Evolutionary conservation across 92 coral and sea anemone species (phyloP), one percentile per base, ranked within the genome.

Genomic region (Zoanthus solanderi): DNA sequence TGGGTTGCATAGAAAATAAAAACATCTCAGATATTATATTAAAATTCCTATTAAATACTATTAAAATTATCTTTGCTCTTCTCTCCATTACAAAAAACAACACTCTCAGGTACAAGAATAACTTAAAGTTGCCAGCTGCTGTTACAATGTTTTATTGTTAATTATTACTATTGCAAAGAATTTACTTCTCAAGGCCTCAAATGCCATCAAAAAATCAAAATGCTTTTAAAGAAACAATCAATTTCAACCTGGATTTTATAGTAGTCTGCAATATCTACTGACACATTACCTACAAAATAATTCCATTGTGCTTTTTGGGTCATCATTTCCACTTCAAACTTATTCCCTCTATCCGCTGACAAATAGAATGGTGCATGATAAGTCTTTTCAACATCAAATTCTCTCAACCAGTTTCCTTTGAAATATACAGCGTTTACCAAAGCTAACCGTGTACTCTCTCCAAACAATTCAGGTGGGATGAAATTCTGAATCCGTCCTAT

Each of bases 341-440:
- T 85, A 42, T 85, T 29, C 74, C 85, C 86, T 18, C 53, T 77
- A 18, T 92, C 96, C 48, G 45, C 80, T n/a, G 79, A 67, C 18
- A 91, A 85, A 79, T 81, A 88, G 75, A 95, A 93, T 32, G 91
- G 94, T 8, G 94, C 93, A 74, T 85, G 91, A 56, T 89, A 90
- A 4, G 97, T 92, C n/a, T 79, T 91, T 75, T 87, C 86, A 68
- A 56, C 71, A 2, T 83, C 72, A 72, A 97, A 97, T 32, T 90
- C 92, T 5, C 89, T 78, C 42, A 90, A 83, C 99, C 99, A 97
- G 8, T 85, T 80, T 0, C 99, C 98, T 72, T 95, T 90, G 83
- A 97, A 97, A 77, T 97, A 95, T 6, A 97, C 82, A 63, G 98
- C 99, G 91, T 97, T 97, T 11, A 92, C 87, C 46, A 97, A 83